phyloP scores from a whole-genome alignment of 2,888 invertebrate species.

The Dryomyza anilis region DNA sequence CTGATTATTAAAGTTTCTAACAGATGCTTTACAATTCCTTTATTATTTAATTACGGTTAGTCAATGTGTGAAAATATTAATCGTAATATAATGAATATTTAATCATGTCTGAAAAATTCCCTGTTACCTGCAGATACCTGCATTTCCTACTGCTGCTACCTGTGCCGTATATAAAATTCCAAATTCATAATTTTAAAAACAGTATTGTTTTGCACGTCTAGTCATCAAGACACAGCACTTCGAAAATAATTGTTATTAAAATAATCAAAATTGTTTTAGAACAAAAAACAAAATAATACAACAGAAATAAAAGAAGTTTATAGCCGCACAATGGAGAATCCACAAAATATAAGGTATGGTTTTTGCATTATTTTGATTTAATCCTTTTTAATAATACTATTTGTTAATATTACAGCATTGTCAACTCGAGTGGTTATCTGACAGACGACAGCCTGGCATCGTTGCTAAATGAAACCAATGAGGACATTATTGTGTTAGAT shows the following conservation, averaged over 20 bases:
- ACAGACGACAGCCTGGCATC: slow-evolving; percentile 25
- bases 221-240: neutral
- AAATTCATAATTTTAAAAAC: neutral
- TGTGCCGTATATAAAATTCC: neutral
- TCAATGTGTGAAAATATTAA: too few relatives aligned
- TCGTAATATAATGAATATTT: too few relatives aligned
- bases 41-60: too few relatives aligned
- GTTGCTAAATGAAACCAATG: neutral
- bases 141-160: neutral
- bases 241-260: too few relatives aligned
- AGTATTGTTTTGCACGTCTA: neutral
- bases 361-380: neutral
- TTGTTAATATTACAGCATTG: slow-evolving; percentile 7
- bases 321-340: slow-evolving; percentile 24
- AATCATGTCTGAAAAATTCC: too few relatives aligned
- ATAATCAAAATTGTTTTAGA: neutral
- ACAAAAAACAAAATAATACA: neutral
- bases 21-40: too few relatives aligned
- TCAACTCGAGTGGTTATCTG: slow-evolving; percentile 25
- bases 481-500: neutral
- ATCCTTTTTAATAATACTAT: too few relatives aligned
- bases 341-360: slow-evolving; percentile 14
- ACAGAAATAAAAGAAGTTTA: neutral
- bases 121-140: too few relatives aligned
- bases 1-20: too few relatives aligned